Evolutionary conservation across 2,888 invertebrate species (phyloP).

Genomic region (Periphyllus acericola): DNA sequence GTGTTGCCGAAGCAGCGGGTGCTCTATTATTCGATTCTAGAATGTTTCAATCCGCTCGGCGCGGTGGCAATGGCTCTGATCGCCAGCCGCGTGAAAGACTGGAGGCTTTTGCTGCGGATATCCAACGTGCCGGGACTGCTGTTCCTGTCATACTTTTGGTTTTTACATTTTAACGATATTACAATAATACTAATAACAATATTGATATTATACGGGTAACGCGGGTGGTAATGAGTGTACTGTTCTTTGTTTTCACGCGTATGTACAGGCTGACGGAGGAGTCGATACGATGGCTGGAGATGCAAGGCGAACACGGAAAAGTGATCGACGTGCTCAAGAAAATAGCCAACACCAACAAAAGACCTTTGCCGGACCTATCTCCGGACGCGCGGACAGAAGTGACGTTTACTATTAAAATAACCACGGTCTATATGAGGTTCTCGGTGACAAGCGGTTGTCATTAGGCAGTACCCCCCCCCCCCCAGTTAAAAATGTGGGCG

Average conservation of each 20-base stretch:
- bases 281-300: slow-evolving; percentile 50
- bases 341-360: slow-evolving; percentile 12
- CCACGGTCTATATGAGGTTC: too few species aligned
- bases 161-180: too few species aligned
- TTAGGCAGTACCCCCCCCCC: too few species aligned
- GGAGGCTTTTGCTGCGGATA: slow-evolving; percentile 12
- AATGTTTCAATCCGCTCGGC: slow-evolving; percentile 7
- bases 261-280: slow-evolving; percentile 29
- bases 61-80: background rate
- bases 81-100: slow-evolving; percentile 19
- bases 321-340: slow-evolving; percentile 19
- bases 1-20: slow-evolving; percentile 13
- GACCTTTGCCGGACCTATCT: background rate
- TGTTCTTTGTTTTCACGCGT: background rate
- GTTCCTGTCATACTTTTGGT: slow-evolving; percentile 51
- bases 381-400: background rate
- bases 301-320: slow-evolving; percentile 24
- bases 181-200: background rate
- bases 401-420: background rate
- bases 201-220: background rate
- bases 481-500: too few species aligned
- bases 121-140: slow-evolving; percentile 22
- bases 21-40: slow-evolving; percentile 11
- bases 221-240: background rate
- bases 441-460: too few species aligned